Conservation (phyloP, 1,140 invertebrate genomes). For the Papilio aristodemus region DNA sequence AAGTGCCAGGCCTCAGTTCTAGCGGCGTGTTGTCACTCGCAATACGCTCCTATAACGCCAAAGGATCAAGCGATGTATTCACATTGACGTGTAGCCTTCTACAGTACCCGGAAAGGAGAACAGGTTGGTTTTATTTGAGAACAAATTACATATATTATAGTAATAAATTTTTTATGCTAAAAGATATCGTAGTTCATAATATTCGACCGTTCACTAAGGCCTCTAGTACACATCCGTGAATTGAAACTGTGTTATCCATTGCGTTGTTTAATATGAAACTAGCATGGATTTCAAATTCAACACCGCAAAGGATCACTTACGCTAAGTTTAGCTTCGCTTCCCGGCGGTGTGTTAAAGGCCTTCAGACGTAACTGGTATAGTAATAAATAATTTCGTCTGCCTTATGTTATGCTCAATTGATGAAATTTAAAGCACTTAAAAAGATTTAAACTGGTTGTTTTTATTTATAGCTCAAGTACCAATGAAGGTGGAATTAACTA, state of each 20-base stretch:
- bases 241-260: too few relatives aligned
- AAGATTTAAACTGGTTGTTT: conserved; percentile 19
- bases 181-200: too few relatives aligned
- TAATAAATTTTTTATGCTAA: neutral
- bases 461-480: conserved; percentile 59
- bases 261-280: too few relatives aligned
- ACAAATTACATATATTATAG: neutral
- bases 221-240: too few relatives aligned
- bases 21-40: conserved; percentile 57
- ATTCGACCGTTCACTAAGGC: too few relatives aligned
- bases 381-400: too few relatives aligned
- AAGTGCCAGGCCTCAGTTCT: conserved; percentile 57
- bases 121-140: conserved; percentile 48
- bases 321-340: too few relatives aligned
- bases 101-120: conserved; percentile 67
- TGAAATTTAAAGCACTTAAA: neutral
- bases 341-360: too few relatives aligned
- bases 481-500: conserved; percentile 66
- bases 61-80: conserved; percentile 61
- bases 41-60: conserved; percentile 60
- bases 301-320: too few relatives aligned
- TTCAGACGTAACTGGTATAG: too few relatives aligned
- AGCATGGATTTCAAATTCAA: too few relatives aligned
- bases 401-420: too few relatives aligned
- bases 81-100: conserved; percentile 60